phyloP scores from a whole-genome alignment of 2,113 vertebrate species.

The Oncorhynchus mykiss region DNA sequence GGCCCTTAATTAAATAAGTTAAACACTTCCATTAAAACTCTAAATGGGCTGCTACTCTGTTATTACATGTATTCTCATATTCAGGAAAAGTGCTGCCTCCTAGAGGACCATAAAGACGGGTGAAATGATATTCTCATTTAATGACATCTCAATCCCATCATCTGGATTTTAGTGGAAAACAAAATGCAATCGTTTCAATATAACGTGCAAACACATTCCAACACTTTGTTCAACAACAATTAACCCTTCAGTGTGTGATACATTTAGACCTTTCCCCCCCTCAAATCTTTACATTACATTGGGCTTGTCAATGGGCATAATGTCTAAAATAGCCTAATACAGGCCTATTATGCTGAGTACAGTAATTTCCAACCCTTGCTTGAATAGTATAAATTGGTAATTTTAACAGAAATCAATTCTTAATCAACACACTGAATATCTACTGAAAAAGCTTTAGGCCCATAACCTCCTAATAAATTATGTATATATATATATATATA shows the following conservation, averaged over 20 bases:
- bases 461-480: not conserved
- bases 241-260: not conserved
- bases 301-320: not conserved
- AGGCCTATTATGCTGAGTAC: not conserved
- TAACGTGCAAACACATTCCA: not conserved
- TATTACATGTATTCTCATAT: not conserved
- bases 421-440: not conserved
- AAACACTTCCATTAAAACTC: too few relatives aligned
- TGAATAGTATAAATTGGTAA: not conserved
- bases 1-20: too few relatives aligned
- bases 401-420: not conserved
- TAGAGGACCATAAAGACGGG: not conserved
- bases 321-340: not conserved
- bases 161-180: not conserved
- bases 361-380: not conserved
- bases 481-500: too few relatives aligned
- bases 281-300: not conserved
- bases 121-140: not conserved
- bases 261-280: not conserved
- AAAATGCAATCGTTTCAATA: not conserved
- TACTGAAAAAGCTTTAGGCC: not conserved
- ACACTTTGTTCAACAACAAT: not conserved
- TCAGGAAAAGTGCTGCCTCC: constrained; percentile 13
- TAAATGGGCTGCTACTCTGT: not conserved
- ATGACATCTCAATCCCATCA: not conserved